Percentiles rank a stretch among this genome's conserved stretches.
Evolutionary conservation across 2,888 invertebrate genomes (phyloP).

Genomic region (Cremastinae sp.): DNA sequence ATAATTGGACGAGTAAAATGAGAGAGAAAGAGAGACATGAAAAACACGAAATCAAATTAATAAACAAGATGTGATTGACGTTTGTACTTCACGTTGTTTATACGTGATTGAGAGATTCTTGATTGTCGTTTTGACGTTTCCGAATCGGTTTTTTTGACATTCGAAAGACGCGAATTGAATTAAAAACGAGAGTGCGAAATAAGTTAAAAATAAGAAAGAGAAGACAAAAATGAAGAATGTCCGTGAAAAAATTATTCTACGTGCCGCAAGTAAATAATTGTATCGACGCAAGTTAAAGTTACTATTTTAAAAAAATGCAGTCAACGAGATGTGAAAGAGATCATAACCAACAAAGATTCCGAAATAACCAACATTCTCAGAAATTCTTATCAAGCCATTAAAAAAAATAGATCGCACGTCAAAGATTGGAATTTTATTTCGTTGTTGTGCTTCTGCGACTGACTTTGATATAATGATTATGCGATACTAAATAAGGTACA

Average conservation of each 20-base stretch:
- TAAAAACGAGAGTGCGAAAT: slow-evolving; percentile 1
- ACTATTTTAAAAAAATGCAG: slow-evolving; percentile 27
- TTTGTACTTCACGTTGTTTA: slow-evolving; percentile 3
- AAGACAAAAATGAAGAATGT: background rate
- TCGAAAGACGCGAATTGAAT: slow-evolving; percentile 27
- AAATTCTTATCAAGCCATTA: too few relatives aligned
- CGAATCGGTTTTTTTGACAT: slow-evolving; percentile 28
- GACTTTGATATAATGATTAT: slow-evolving; percentile 32
- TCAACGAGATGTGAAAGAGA: slow-evolving; percentile 18
- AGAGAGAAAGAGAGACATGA: background rate
- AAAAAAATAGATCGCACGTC: background rate
- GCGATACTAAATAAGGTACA: slow-evolving; percentile 48
- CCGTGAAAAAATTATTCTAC: slow-evolving; percentile 13
- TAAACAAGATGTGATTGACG: background rate
- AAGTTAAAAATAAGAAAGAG: background rate
- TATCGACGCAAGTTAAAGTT: slow-evolving; percentile 55
- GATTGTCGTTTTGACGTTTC: slow-evolving; percentile 42
- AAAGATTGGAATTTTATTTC: slow-evolving; percentile 3
- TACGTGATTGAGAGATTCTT: slow-evolving; percentile 24
- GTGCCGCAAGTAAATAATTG: slow-evolving; percentile 41
- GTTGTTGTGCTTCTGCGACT: slow-evolving; percentile 12
- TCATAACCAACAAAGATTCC: background rate
- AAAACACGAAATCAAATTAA: background rate
- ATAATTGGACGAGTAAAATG: too few relatives aligned
- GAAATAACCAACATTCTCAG: slow-evolving; percentile 26